These are phyloP conservation scores for Heteropelma amictum DNA, from an alignment of 2,888 invertebrate genomes.

Conservation along the genomic window DNA sequence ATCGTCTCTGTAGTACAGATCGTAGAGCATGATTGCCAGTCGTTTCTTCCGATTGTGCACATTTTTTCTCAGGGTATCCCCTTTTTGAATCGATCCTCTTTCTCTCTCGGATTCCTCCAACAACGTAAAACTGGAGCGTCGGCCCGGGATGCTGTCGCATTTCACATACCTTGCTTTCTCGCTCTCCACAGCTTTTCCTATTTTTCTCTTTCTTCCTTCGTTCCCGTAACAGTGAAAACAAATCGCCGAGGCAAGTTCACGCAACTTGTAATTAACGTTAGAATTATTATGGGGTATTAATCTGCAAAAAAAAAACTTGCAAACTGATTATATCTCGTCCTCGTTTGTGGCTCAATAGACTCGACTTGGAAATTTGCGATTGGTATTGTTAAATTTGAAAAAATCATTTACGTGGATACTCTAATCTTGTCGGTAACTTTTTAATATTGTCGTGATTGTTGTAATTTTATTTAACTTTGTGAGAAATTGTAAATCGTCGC, in stretches of 20 bases:
- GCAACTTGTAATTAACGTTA: conserved; percentile 17
- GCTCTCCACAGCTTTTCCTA: not conserved
- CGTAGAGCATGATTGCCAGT: conserved; percentile 22
- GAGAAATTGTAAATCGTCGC: too few relatives aligned
- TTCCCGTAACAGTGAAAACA: conserved; percentile 17
- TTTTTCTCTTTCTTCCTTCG: conserved; percentile 3
- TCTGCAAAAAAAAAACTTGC: conserved; percentile 1
- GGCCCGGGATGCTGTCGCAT: conserved; percentile 2
- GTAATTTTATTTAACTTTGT: too few relatives aligned
- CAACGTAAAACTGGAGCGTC: conserved; percentile 46
- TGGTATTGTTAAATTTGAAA: too few relatives aligned
- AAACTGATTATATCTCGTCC: too few relatives aligned
- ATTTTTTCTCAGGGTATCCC: conserved; percentile 38
- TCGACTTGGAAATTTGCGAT: too few relatives aligned
- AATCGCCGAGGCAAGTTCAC: conserved; percentile 1
- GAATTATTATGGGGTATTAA: not conserved
- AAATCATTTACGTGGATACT: too few relatives aligned
- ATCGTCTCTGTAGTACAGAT: conserved; percentile 6
- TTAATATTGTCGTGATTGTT: too few relatives aligned
- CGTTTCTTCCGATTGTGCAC: conserved; percentile 37
- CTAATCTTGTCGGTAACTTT: too few relatives aligned
- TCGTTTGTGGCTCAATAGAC: too few relatives aligned
- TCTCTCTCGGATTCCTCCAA: conserved; percentile 13
- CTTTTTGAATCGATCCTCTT: conserved; percentile 14
- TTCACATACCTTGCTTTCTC: not conserved